Conservation (phyloP, 1,140 invertebrate genomes). For the Octopus bimaculoides region DNA sequence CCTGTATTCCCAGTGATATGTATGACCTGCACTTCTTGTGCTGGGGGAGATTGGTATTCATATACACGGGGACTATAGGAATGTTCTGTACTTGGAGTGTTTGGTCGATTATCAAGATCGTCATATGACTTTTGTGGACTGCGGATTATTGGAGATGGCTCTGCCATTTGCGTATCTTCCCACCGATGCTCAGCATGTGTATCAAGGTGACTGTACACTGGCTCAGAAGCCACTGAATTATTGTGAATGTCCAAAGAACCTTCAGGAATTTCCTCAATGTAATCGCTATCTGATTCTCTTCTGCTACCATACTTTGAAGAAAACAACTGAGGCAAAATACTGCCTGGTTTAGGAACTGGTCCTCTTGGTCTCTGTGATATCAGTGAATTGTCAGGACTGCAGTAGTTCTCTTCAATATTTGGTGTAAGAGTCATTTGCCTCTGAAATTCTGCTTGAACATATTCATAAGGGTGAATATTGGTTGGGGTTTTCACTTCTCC, state of each 20-base stretch:
- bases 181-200: conserved; percentile 17
- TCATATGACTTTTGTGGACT: conserved; percentile 22
- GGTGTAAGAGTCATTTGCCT: conserved; percentile 20
- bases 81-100: conserved; percentile 6
- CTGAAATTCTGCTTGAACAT: conserved; percentile 16
- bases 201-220: conserved; percentile 30
- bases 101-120: background rate
- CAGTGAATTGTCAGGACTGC: conserved; percentile 9
- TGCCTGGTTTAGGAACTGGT: conserved; percentile 4
- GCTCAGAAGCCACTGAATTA: conserved; percentile 31
- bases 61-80: conserved; percentile 9
- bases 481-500: conserved; percentile 38
- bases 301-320: conserved; percentile 39
- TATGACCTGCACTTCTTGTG: background rate
- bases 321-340: conserved; percentile 24
- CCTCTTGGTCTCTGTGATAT: background rate
- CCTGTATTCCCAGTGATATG: background rate
- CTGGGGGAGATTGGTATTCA: background rate
- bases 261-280: conserved; percentile 21
- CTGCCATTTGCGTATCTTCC: conserved; percentile 23
- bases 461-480: conserved; percentile 22
- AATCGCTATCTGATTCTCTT: conserved; percentile 34
- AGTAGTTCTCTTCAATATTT: conserved; percentile 4
- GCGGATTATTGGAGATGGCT: conserved; percentile 29
- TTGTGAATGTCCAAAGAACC: conserved; percentile 14